Percentiles rank a stretch among this genome's conserved stretches.
phyloP scores from a whole-genome alignment of 1,140 invertebrate species.

The Drosophila quadrilineata region DNA sequence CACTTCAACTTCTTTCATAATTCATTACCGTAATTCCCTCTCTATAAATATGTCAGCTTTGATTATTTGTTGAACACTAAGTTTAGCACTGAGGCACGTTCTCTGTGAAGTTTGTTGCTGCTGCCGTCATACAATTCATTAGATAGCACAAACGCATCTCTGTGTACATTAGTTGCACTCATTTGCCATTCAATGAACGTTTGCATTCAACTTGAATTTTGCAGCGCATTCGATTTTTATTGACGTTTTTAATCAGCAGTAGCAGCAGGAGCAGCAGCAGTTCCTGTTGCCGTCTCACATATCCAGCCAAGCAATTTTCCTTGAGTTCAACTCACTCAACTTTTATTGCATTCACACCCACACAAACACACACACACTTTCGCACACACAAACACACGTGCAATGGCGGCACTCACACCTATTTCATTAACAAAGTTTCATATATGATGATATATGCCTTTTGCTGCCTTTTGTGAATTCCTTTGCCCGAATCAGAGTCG shows the following conservation, averaged over 20 bases:
- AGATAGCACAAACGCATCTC: slow-evolving; percentile 55
- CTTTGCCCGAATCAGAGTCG: slow-evolving; percentile 8
- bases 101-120: not conserved
- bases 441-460: slow-evolving; percentile 64
- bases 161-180: slow-evolving; percentile 59
- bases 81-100: not conserved
- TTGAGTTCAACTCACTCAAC: slow-evolving; percentile 60
- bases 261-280: slow-evolving; percentile 17
- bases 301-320: slow-evolving; percentile 47
- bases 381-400: not conserved
- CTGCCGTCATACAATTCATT: slow-evolving; percentile 32
- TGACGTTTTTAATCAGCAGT: slow-evolving; percentile 77
- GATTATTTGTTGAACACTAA: too few species aligned
- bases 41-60: too few species aligned
- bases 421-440: slow-evolving; percentile 79
- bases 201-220: slow-evolving; percentile 71
- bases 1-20: too few species aligned
- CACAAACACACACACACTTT: not conserved
- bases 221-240: slow-evolving; percentile 70
- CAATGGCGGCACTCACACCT: slow-evolving; percentile 43
- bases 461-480: slow-evolving; percentile 41
- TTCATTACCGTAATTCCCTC: too few species aligned
- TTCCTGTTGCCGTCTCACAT: not conserved
- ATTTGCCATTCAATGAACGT: slow-evolving; percentile 66
- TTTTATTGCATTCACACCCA: slow-evolving; percentile 62